Evolutionary conservation across 2,888 invertebrate species (phyloP), one percentile per base, ranked within the genome.

Genomic region (Molanna angustata): DNA sequence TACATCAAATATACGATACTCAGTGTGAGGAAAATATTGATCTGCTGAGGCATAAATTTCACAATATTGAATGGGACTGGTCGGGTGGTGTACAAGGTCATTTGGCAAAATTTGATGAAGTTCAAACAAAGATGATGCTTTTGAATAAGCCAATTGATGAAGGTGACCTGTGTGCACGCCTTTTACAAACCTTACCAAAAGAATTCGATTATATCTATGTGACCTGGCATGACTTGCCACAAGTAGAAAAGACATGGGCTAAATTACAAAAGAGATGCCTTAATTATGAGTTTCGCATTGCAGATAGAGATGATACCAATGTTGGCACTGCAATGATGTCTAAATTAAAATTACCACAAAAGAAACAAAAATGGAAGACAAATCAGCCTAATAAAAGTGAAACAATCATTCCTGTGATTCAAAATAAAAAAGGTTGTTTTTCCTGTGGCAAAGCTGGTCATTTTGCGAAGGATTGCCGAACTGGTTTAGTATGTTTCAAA

Each of bases 101-200:
- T 27, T 27, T 27, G 27, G 27, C 27, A 35, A n/a, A n/a, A n/a
- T n/a, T n/a, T n/a, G n/a, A n/a, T n/a, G n/a, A n/a, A n/a, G n/a
- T 35, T n/a, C 4, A 35, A 35, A 35, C 35, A n/a, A 35, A 35
- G 13, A 35, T n/a, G 35, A 35, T 35, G 35, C 14, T 35, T 4
- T 14, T 35, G 13, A n/a, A 35, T 9, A 35, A 35, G 13, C 35
- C 35, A 11, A 35, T n/a, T 35, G 35, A 35, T 4, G 13, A 35
- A 11, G 35, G 14, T 13, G 7, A 35, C 35, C 13, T 35, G 14
- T 35, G 35, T 35, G 35, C 35, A 4, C 6, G 35, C 13, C 14
- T 35, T 35, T 35, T 35, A 14, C 35, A 35, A 14, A 35, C 35
- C 13, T 14, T 35, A 4, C 35, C 35, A 9, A 35, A n/a, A 13